A percentile compares a stretch with the other conserved stretches of the same genome.
Evolutionary conservation across 1,140 invertebrate species (phyloP).

Genomic region (Luehdorfia chinensis): DNA sequence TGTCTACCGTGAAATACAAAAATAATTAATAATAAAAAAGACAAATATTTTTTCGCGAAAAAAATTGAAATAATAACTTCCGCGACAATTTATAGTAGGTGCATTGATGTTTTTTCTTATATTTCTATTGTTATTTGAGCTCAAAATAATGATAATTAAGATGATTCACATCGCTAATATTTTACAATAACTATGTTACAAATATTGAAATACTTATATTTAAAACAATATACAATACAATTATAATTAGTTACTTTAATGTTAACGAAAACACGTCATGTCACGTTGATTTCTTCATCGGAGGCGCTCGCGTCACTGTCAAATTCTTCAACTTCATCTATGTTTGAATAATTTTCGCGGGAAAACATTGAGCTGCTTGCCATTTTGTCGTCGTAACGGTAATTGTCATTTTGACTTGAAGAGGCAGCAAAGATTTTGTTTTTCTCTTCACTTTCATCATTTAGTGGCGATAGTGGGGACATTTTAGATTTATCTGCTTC

Average conservation of each 20-base stretch:
- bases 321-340: conserved; percentile 78
- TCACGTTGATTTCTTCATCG: conserved; percentile 90
- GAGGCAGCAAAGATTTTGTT: conserved; percentile 64
- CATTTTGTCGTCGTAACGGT: conserved; percentile 65
- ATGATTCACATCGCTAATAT: too few species aligned
- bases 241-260: conserved; percentile 19
- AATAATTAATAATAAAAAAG: too few species aligned
- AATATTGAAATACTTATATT: conserved; percentile 12
- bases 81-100: too few species aligned
- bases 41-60: too few species aligned
- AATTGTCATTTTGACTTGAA: conserved; percentile 47
- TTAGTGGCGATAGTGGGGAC: conserved; percentile 73
- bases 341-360: conserved; percentile 68
- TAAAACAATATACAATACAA: conserved; percentile 19
- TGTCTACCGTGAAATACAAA: too few species aligned
- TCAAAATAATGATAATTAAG: too few species aligned
- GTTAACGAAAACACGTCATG: conserved; percentile 79
- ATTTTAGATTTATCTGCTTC: conserved; percentile 85
- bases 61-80: too few species aligned
- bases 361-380: conserved; percentile 45
- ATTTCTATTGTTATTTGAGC: too few species aligned
- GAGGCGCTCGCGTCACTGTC: conserved; percentile 85
- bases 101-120: too few species aligned
- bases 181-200: too few species aligned
- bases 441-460: conserved; percentile 47